Evolutionary conservation across 2,113 vertebrate species (phyloP).

Genomic region (Agapornis roseicollis): DNA sequence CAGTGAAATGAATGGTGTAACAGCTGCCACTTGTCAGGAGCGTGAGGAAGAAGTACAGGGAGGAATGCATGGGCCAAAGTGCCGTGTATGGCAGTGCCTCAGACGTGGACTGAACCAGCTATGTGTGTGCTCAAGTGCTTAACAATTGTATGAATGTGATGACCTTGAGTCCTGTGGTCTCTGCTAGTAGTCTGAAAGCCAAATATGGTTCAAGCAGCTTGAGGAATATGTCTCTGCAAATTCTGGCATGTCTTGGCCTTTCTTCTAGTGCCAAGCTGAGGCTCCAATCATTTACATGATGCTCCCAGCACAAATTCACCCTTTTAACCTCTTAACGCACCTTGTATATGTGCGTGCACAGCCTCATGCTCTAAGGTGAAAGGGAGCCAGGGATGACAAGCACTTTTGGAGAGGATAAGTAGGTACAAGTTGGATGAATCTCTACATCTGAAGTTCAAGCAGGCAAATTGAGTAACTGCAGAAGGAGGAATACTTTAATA

Average conservation of each 20-base stretch:
- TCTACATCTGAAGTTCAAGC: background rate
- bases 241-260: conserved; percentile 49
- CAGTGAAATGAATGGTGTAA: background rate
- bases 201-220: conserved; percentile 3
- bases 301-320: conserved; percentile 45
- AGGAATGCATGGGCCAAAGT: background rate
- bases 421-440: background rate
- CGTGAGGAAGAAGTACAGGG: background rate
- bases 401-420: background rate
- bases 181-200: background rate
- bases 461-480: background rate
- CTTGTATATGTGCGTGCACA: conserved; percentile 34
- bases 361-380: conserved; percentile 21
- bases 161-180: conserved; percentile 27
- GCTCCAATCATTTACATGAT: conserved; percentile 15
- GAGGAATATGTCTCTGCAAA: conserved; percentile 47
- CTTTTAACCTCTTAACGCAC: conserved; percentile 45
- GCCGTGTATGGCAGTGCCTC: background rate
- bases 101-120: background rate
- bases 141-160: background rate
- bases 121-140: background rate
- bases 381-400: conserved; percentile 6
- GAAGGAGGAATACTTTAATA: background rate
- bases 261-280: conserved; percentile 60
- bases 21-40: background rate